Conservation (phyloP, 2,113 vertebrate species). For the Macaca mulatta region DNA sequence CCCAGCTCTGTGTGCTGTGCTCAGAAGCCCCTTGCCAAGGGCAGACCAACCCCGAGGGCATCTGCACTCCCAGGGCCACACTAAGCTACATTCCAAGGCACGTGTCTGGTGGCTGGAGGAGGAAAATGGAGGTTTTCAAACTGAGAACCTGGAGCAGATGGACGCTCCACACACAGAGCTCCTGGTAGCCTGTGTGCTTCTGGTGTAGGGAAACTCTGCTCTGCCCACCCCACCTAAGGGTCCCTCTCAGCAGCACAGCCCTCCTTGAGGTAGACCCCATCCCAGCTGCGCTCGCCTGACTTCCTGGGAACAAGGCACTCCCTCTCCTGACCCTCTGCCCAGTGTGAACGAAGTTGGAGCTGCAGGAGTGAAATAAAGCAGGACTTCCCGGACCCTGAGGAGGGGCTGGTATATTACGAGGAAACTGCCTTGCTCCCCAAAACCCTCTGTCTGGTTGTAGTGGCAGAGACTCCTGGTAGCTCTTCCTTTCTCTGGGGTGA, state of each 20-base stretch:
- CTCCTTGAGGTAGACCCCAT: too few relatives aligned
- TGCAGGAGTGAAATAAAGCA: accelerated
- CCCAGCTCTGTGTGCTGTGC: neutral
- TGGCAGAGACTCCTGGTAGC: neutral
- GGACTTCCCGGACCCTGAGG: neutral
- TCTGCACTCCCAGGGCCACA: neutral
- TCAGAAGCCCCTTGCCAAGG: neutral
- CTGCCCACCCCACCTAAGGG: neutral
- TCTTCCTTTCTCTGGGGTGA: neutral
- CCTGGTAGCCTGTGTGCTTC: neutral
- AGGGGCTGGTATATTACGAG: neutral
- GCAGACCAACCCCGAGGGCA: neutral
- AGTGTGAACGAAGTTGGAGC: neutral
- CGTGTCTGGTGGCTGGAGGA: neutral
- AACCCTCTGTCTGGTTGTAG: neutral
- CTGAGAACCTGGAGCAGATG: neutral
- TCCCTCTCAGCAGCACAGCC: neutral
- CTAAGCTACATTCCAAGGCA: neutral
- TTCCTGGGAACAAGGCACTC: neutral
- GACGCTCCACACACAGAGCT: neutral
- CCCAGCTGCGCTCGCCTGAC: neutral
- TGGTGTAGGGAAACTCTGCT: accelerated
- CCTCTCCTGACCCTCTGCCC: neutral
- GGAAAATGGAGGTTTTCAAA: neutral
- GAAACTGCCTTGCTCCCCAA: neutral